Evolutionary conservation across 2,888 invertebrate genomes (phyloP), one percentile per base, ranked within the genome.

Genomic region (Pseudeuparius sepicola): DNA sequence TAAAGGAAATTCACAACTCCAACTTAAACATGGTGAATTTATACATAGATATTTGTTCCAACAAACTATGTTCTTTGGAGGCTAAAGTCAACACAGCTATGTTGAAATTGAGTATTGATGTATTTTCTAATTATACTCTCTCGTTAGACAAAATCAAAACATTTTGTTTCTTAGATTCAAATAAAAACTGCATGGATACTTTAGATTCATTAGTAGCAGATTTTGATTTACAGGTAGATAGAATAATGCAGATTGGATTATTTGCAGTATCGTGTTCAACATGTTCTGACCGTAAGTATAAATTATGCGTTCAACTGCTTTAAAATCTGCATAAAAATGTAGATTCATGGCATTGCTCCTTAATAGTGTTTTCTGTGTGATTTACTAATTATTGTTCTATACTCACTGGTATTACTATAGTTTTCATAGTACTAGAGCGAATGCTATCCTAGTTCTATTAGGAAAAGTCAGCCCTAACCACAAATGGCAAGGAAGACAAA

Each of bases 221-320:
- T 18, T 77, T 78, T 59, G 81, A 81, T 64, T 61, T 73, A 42
- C 68, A 73, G 39, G 73, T 74, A 48, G 81, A 81, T 51, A 69
- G 76, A 46, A 60, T 77, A 30, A 62, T 75, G 59, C 78, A 79
- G 51, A 75, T 80, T 48, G 79, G 78, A 27, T 64, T 73, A 30
- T 81, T 79, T 59, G 77, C 80, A n/a, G 67, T 78, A 26, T 73
- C 78, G 3, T 71, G 70, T 45, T 69, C 70, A 31, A 63, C 61
- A 27, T 60, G 68, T 47, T 49, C 50, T 18, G 57, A 57, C 43
- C 56, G 68, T 67, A 52, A 57, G 61, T 59, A 36, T 28, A n/a
- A n/a, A n/a, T n/a, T n/a, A n/a, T n/a, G n/a, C n/a, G n/a, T n/a
- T n/a, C n/a, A n/a, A n/a, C n/a, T n/a, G n/a, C n/a, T n/a, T n/a